These are phyloP conservation scores for Calypte anna DNA, from an alignment of 2,113 vertebrate species.

Conservation along the genomic window DNA sequence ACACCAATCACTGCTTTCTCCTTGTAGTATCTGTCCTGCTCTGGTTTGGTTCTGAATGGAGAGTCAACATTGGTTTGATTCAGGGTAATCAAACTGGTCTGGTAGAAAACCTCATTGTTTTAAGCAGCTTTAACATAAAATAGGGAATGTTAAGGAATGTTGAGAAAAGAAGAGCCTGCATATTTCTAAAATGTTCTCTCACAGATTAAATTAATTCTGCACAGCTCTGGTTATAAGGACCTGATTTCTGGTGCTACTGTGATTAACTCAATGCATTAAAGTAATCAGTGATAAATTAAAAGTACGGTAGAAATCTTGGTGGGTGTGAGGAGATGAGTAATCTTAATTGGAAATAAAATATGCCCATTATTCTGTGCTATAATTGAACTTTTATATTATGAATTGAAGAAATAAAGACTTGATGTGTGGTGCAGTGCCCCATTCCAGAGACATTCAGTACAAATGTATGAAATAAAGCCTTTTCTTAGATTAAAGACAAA, in stretches of 20 bases:
- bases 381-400: constrained; percentile 65
- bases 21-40: neutral
- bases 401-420: constrained; percentile 60
- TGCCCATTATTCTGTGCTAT: constrained; percentile 69
- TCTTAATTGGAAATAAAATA: constrained; percentile 76
- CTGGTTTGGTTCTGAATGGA: neutral
- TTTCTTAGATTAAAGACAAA: constrained; percentile 1
- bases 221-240: constrained; percentile 54
- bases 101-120: neutral
- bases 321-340: constrained; percentile 75
- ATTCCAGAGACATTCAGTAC: neutral
- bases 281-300: constrained; percentile 74
- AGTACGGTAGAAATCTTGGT: constrained; percentile 64
- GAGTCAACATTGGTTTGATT: neutral
- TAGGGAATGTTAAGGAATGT: neutral
- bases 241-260: constrained; percentile 60
- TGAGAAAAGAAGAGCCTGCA: neutral
- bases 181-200: neutral
- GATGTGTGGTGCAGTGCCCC: neutral
- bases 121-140: neutral
- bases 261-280: constrained; percentile 70
- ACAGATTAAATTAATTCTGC: constrained; percentile 53
- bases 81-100: neutral
- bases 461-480: neutral
- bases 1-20: neutral